Evolutionary conservation across 92 coral and sea anemone genomes (phyloP), one percentile per base, ranked within the genome.

Genomic region (Parazoanthus darwini): DNA sequence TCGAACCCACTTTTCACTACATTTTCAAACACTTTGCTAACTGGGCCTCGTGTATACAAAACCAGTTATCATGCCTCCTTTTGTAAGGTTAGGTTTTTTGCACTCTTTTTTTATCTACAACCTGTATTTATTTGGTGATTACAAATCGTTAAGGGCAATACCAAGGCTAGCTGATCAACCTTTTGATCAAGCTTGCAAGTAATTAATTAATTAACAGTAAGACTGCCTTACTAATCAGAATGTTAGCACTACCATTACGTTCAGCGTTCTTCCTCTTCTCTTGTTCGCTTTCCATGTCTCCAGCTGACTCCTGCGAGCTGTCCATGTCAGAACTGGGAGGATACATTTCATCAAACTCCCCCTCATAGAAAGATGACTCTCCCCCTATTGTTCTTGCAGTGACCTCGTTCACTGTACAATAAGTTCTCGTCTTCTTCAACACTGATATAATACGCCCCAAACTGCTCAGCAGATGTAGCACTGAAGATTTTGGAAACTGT

Each of bases 261-360:
- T 85, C 50, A 35, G 78, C 67, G 59, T 76, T 89, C 66, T 78
- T 93, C 51, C 93, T 92, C 71, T 79, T 85, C 73, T 93, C 94
- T 46, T 89, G 91, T 71, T 95, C 98, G 79, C 42, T 77, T 88
- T 95, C 98, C 98, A 95, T 95, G 80, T 95, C 98, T 23, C 96
- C 98, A 7, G 98, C 93, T 8, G 98, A 95, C 86, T 93, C 98
- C 68, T 95, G 94, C 22, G 96, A 93, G 82, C 94, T 95, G 76
- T 93, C 98, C 35, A 95, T 89, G 76, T 95, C 98, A 56, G 96
- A 95, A 74, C 87, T 84, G 23, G 87, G 67, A 14, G 87, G 87
- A 72, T 84, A 71, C 44, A 84, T 43, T 44, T 84, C 87, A 48
- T 84, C 87, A 84, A 66, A 71, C 9, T 84, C 87, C 46, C 44